These are phyloP conservation scores for Corbicula japonica DNA, from an alignment of 2,888 invertebrate species.

Conservation along the genomic window DNA sequence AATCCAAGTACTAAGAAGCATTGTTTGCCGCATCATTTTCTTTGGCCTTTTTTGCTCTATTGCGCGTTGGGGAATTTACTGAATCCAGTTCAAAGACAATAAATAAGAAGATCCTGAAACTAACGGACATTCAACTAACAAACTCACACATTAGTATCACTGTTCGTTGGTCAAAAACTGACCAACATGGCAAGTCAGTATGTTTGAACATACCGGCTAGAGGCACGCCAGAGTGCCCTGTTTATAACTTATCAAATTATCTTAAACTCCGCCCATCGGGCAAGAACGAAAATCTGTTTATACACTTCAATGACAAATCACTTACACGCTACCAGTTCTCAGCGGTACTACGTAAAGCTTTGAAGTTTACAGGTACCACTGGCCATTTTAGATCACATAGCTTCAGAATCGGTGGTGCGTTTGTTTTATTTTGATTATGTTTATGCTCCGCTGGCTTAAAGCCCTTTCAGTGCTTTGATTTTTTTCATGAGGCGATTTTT, in stretches of 20 bases:
- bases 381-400: neutral
- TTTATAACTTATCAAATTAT: neutral
- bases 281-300: neutral
- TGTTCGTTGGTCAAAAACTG: slow-evolving; percentile 5
- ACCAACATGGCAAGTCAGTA: neutral
- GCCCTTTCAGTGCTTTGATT: too few relatives aligned
- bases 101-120: neutral
- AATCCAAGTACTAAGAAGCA: neutral
- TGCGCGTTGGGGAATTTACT: neutral
- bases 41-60: neutral
- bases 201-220: neutral
- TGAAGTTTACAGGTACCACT: neutral
- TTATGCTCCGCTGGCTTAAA: too few relatives aligned
- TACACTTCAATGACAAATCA: neutral
- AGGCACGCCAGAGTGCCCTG: neutral
- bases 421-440: too few relatives aligned
- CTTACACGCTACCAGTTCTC: neutral
- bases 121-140: neutral
- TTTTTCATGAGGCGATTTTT: too few relatives aligned
- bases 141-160: neutral
- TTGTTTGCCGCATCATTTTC: neutral
- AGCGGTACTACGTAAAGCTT: neutral
- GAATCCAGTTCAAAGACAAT: neutral
- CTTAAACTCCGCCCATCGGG: neutral
- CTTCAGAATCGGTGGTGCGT: neutral